Conservation (phyloP, 2,888 invertebrate genomes). For the Aporophyla lueneburgensis region DNA sequence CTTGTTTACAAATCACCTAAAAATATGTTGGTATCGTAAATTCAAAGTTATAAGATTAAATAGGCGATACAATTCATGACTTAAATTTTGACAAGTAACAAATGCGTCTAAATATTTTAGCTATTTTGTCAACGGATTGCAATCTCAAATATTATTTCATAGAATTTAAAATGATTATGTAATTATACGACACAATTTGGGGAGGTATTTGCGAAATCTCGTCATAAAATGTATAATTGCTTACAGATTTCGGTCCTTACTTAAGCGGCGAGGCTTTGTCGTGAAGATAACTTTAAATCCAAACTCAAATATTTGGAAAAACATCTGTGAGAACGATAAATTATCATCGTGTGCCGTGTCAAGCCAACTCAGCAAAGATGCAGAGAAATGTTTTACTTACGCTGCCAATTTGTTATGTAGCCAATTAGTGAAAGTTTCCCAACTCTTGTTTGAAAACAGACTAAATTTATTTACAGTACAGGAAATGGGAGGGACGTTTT, state of each 20-base stretch:
- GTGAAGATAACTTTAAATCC: conserved; percentile 32
- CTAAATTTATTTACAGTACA: conserved; percentile 65
- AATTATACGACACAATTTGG: conserved; percentile 46
- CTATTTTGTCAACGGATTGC: conserved; percentile 38
- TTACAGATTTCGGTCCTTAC: conserved; percentile 54
- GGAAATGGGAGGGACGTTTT: conserved; percentile 67
- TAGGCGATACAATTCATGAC: conserved; percentile 15
- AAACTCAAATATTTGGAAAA: conserved; percentile 62
- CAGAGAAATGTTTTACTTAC: conserved; percentile 69
- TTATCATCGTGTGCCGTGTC: conserved; percentile 52
- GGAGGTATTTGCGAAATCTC: conserved; percentile 56
- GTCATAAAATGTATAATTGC: conserved; percentile 59
- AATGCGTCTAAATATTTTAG: conserved; percentile 51
- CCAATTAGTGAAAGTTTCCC: conserved; percentile 72
- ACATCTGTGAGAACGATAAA: conserved; percentile 59
- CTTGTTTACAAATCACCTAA: neutral
- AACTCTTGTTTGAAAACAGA: conserved; percentile 61
- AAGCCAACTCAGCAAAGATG: conserved; percentile 57
- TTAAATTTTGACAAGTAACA: conserved; percentile 40
- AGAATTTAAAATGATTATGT: conserved; percentile 47
- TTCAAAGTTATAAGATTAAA: conserved; percentile 18
- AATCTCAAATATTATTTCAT: conserved; percentile 44
- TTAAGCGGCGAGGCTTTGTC: conserved; percentile 44
- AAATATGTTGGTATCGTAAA: neutral
- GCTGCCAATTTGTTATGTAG: conserved; percentile 72